These are phyloP conservation scores for Heloderma charlesbogerti DNA, from an alignment of 2,113 vertebrate genomes.

Conservation along the genomic window DNA sequence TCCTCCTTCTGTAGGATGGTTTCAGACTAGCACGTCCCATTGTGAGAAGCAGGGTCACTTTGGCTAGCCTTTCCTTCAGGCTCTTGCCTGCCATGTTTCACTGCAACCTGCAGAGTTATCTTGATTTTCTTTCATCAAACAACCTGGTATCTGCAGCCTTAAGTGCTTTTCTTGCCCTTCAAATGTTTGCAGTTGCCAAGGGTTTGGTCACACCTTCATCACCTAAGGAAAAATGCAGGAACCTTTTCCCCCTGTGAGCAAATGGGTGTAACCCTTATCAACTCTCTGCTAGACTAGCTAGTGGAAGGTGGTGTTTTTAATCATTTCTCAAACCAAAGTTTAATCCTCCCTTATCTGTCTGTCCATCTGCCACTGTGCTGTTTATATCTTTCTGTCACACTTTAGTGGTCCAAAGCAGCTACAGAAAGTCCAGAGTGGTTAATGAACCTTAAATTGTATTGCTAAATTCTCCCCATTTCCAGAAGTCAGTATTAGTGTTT, in stretches of 20 bases:
- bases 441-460: neutral
- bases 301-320: constrained; percentile 15
- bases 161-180: neutral
- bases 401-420: neutral
- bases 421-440: neutral
- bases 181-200: neutral
- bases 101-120: neutral
- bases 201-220: constrained; percentile 4
- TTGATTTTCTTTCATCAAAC: neutral
- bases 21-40: neutral
- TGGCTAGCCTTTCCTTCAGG: neutral
- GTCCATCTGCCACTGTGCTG: neutral
- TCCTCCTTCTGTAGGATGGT: neutral
- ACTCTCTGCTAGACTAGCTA: neutral
- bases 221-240: neutral
- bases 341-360: constrained; percentile 14
- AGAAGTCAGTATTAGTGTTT: neutral
- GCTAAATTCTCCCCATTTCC: neutral
- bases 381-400: neutral
- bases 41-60: neutral
- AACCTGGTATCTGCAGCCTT: neutral
- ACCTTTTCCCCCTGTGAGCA: neutral
- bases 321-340: constrained; percentile 16
- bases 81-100: neutral
- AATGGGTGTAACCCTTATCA: neutral